Evolutionary conservation across 2,113 vertebrate species (phyloP).

Genomic region (Casuarius casuarius): DNA sequence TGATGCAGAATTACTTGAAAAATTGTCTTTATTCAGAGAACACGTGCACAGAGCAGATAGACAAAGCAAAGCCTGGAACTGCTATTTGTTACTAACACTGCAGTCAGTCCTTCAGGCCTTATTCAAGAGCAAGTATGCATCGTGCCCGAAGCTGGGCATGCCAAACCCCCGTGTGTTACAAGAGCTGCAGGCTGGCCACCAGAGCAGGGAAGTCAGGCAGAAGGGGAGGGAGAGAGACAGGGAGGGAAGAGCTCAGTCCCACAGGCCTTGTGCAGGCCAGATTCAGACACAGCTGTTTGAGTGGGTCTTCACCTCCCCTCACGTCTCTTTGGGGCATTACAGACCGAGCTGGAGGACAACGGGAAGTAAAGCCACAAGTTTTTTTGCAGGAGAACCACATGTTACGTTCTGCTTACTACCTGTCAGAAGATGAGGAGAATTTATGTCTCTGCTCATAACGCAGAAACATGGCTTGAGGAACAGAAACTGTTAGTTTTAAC

Average conservation of each 20-base stretch:
- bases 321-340: background rate
- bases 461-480: background rate
- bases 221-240: fast-evolving
- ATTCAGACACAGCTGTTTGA: background rate
- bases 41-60: fast-evolving
- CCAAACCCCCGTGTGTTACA: background rate
- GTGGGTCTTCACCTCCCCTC: background rate
- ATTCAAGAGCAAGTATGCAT: background rate
- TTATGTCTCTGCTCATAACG: background rate
- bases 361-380: background rate
- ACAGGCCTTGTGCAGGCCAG: background rate
- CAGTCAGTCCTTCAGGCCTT: background rate
- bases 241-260: background rate
- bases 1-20: background rate
- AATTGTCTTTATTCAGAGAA: background rate
- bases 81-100: background rate
- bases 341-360: background rate
- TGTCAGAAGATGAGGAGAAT: background rate
- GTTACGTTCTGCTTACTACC: background rate
- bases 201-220: background rate
- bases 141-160: background rate
- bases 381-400: background rate
- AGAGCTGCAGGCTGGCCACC: background rate
- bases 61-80: background rate
- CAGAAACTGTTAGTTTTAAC: background rate